These are phyloP conservation scores for Brachyistius frenatus DNA, from an alignment of 2,113 vertebrate genomes.

Conservation along the genomic window DNA sequence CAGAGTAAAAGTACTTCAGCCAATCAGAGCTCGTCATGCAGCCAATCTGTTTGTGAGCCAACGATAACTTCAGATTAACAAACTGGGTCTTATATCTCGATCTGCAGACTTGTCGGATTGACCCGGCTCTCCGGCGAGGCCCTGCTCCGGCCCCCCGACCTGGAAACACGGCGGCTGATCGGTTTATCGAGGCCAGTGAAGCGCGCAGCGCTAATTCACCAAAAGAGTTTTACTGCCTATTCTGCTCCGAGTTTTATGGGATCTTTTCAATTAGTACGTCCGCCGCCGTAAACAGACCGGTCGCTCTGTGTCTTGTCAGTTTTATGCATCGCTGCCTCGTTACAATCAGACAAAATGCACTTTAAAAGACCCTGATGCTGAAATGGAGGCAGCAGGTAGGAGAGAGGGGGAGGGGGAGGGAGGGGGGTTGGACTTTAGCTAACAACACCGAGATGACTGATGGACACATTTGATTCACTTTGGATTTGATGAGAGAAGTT, in stretches of 20 bases:
- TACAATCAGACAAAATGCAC: conserved; percentile 53
- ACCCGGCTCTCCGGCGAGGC: conserved; percentile 5
- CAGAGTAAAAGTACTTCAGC: no score
- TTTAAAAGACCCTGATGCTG: conserved; percentile 39
- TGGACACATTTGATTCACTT: no score
- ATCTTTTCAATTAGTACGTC: conserved; percentile 62
- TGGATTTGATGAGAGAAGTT: no score
- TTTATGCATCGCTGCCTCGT: conserved; percentile 55
- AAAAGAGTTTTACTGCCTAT: conserved; percentile 59
- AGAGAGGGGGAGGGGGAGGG: neutral
- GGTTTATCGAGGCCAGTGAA: conserved; percentile 45
- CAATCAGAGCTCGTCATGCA: neutral
- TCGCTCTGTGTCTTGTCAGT: conserved; percentile 48
- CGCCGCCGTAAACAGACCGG: conserved; percentile 54
- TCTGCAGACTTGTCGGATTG: conserved; percentile 27
- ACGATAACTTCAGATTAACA: no score
- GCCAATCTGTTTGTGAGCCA: no score
- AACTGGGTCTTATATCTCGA: conserved; percentile 18
- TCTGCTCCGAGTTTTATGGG: conserved; percentile 58
- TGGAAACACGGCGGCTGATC: conserved; percentile 62
- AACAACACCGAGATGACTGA: no score
- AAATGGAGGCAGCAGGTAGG: conserved; percentile 2
- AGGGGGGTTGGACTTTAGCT: no score
- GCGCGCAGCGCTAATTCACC: conserved; percentile 52
- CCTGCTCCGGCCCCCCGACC: no score